These are phyloP conservation scores for Xiphophorus hellerii DNA, from an alignment of 2,113 vertebrate genomes.

Conservation along the genomic window DNA sequence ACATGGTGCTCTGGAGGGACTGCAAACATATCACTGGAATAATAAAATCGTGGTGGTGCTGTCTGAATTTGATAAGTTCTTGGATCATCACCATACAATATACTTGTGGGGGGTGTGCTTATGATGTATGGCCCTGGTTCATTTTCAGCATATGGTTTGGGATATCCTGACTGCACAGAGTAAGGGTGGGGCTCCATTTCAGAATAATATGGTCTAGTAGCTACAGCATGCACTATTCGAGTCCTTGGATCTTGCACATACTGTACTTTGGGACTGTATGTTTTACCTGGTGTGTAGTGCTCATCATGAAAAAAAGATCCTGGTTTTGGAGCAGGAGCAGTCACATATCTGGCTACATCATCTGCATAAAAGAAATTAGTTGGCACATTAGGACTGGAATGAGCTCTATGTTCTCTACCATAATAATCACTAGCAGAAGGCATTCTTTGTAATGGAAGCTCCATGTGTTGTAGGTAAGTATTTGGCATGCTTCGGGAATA, in stretches of 20 bases:
- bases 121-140: slow-evolving; percentile 85
- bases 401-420: slow-evolving; percentile 84
- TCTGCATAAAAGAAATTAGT: slow-evolving; percentile 91
- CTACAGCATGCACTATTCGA: slow-evolving; percentile 74
- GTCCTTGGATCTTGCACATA: slow-evolving; percentile 82
- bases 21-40: slow-evolving; percentile 84
- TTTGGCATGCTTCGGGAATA: slow-evolving; percentile 82
- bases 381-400: slow-evolving; percentile 83
- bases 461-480: slow-evolving; percentile 80
- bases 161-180: slow-evolving; percentile 71
- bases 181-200: slow-evolving; percentile 76
- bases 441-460: slow-evolving; percentile 81
- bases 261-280: slow-evolving; percentile 78
- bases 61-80: slow-evolving; percentile 84
- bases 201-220: slow-evolving; percentile 73
- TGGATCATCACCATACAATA: slow-evolving; percentile 82
- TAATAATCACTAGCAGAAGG: slow-evolving; percentile 83
- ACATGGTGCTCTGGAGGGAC: slow-evolving; percentile 86
- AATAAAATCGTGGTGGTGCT: slow-evolving; percentile 81
- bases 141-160: slow-evolving; percentile 74
- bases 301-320: slow-evolving; percentile 85
- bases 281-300: slow-evolving; percentile 77
- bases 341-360: slow-evolving; percentile 81
- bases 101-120: slow-evolving; percentile 81
- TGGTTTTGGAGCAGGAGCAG: slow-evolving; percentile 72